Conservation (phyloP, 2,888 invertebrate genomes). For the Ormyrus pomaceus region DNA sequence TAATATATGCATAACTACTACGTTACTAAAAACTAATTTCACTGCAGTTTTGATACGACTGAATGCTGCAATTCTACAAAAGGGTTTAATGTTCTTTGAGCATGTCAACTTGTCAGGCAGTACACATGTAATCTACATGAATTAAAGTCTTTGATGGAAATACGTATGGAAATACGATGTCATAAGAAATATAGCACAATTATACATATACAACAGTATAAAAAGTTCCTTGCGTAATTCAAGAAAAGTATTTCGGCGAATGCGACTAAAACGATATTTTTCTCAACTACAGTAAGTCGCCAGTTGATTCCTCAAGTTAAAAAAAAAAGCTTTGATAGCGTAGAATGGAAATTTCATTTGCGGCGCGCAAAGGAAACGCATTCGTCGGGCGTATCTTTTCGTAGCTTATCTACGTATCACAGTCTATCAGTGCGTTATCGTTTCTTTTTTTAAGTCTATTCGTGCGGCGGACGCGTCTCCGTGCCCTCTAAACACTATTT, state of each 20-base stretch:
- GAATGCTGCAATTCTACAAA: conserved; percentile 19
- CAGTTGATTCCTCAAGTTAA: background rate
- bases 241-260: too few species aligned
- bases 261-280: conserved; percentile 12
- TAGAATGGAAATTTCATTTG: conserved; percentile 48
- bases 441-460: conserved; percentile 43
- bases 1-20: conserved; percentile 19
- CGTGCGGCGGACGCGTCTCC: conserved; percentile 37
- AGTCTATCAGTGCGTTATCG: conserved; percentile 57
- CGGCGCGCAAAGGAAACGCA: conserved; percentile 49
- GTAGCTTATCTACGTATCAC: conserved; percentile 56
- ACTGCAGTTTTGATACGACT: conserved; percentile 30
- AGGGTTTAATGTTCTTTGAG: conserved; percentile 15
- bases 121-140: conserved; percentile 29
- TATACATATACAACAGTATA: too few species aligned
- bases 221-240: too few species aligned
- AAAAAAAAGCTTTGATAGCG: background rate
- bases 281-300: conserved; percentile 31
- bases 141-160: conserved; percentile 17
- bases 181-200: too few species aligned
- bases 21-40: conserved; percentile 39
- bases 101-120: conserved; percentile 41
- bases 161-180: background rate
- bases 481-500: conserved; percentile 32
- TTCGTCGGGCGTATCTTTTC: conserved; percentile 33